Evolutionary conservation across 1,140 invertebrate species (phyloP).

Genomic region (Calycopis cecrops): DNA sequence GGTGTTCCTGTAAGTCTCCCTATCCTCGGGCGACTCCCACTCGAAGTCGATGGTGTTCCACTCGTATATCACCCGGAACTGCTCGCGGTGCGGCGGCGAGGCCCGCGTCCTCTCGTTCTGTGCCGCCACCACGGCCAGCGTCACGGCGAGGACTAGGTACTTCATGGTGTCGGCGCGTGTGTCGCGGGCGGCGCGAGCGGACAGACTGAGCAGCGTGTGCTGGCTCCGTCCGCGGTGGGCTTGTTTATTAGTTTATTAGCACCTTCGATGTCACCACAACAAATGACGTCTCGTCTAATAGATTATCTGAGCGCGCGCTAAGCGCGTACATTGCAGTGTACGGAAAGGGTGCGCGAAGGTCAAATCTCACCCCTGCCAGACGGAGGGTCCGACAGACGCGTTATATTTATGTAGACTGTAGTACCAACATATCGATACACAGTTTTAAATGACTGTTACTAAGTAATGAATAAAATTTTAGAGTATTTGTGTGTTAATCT

Average conservation of each 20-base stretch:
- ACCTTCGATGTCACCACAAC: slow-evolving; percentile 39
- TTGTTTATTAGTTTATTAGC: slow-evolving; percentile 27
- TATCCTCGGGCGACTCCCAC: slow-evolving; percentile 56
- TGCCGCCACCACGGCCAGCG: slow-evolving; percentile 45
- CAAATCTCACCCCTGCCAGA: slow-evolving; percentile 51
- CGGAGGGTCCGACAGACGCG: slow-evolving; percentile 45
- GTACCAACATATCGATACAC: too few species aligned
- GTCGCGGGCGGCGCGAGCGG: slow-evolving; percentile 42
- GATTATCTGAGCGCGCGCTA: slow-evolving; percentile 10
- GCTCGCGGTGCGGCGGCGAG: slow-evolving; percentile 52
- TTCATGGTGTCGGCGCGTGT: slow-evolving; percentile 49
- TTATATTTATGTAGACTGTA: background rate
- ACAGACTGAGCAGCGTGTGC: slow-evolving; percentile 41
- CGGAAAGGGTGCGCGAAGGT: slow-evolving; percentile 54
- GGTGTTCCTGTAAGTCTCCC: slow-evolving; percentile 60
- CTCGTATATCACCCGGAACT: slow-evolving; percentile 73
- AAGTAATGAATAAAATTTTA: too few species aligned
- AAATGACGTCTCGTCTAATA: slow-evolving; percentile 27
- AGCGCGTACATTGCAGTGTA: background rate
- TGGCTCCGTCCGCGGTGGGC: slow-evolving; percentile 30
- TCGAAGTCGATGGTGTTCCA: slow-evolving; percentile 71
- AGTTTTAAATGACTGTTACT: too few species aligned
- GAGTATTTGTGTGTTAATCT: too few species aligned
- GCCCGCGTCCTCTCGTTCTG: slow-evolving; percentile 41
- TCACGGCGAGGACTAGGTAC: slow-evolving; percentile 40